Evolutionary conservation across 2,113 vertebrate species (phyloP).

Genomic region (Pipra filicauda): DNA sequence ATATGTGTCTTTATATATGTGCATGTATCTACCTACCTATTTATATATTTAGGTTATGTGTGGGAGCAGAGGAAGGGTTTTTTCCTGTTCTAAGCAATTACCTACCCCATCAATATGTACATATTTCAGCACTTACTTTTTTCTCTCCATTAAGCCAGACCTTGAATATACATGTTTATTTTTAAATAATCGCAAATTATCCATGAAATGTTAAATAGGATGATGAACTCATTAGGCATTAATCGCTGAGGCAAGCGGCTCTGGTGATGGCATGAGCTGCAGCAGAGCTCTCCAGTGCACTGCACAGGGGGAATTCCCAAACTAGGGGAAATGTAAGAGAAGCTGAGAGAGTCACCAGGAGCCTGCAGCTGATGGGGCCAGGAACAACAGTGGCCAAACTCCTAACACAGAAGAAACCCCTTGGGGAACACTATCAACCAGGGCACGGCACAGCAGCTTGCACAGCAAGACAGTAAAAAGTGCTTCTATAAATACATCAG

Average conservation of each 20-base stretch:
- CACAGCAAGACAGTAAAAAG: background rate
- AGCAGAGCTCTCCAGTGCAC: background rate
- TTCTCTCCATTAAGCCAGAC: slow-evolving; percentile 10
- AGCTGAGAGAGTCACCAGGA: background rate
- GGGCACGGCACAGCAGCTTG: background rate
- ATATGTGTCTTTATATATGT: too few species aligned
- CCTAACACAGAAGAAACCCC: background rate
- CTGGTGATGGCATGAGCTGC: background rate
- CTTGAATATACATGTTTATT: slow-evolving; percentile 53
- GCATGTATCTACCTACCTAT: background rate
- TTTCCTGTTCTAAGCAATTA: background rate
- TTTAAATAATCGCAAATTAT: slow-evolving; percentile 50
- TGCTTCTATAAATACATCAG: background rate
- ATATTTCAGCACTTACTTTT: background rate
- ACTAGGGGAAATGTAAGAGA: background rate
- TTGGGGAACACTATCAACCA: background rate
- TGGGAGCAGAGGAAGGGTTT: background rate
- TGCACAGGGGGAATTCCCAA: background rate
- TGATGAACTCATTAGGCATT: slow-evolving; percentile 54
- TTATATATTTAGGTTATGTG: background rate
- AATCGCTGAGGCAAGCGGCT: background rate
- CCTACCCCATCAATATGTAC: background rate
- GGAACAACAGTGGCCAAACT: background rate
- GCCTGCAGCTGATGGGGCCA: background rate
- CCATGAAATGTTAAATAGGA: slow-evolving; percentile 54